Conservation (phyloP, 2,797 vertebrate genomes). For the Pseudomugil tenellus region DNA sequence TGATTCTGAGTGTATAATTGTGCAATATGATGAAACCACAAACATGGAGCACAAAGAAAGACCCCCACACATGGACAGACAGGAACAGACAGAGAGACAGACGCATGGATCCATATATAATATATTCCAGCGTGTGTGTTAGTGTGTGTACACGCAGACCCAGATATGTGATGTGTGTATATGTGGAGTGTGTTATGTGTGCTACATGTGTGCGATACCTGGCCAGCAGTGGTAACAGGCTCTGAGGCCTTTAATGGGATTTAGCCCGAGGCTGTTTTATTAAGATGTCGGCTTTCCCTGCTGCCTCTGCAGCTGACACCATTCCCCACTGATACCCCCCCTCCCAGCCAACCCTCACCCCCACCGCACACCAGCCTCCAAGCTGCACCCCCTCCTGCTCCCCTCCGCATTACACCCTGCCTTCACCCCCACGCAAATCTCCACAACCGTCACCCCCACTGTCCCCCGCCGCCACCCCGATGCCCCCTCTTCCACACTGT, state of each 20-base stretch:
- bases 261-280: constrained; percentile 99
- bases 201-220: constrained; percentile 88
- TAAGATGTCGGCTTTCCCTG: constrained; percentile 99
- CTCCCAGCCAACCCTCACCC: constrained; percentile 36
- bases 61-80: constrained; percentile 78
- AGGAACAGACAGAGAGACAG: constrained; percentile 77
- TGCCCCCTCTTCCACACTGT: constrained; percentile 57
- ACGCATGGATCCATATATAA: constrained; percentile 82
- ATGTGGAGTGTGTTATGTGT: constrained; percentile 64
- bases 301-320: constrained; percentile 99
- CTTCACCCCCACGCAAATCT: constrained; percentile 71
- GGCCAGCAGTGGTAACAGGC: constrained; percentile 99
- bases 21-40: constrained; percentile 81
- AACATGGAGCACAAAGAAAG: constrained; percentile 64
- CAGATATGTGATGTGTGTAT: constrained; percentile 61
- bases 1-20: constrained; percentile 72
- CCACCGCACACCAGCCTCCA: constrained; percentile 64
- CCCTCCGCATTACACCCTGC: constrained; percentile 42
- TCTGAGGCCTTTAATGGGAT: constrained; percentile 99
- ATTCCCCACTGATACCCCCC: constrained; percentile 88
- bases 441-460: constrained; percentile 64
- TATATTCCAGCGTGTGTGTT: constrained; percentile 69
- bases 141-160: constrained; percentile 36
- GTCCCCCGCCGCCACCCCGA: constrained; percentile 40
- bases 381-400: constrained; percentile 24